Evolutionary conservation across 2,113 vertebrate species (phyloP), one percentile per base, ranked within the genome.

Genomic region (Anguilla rostrata): DNA sequence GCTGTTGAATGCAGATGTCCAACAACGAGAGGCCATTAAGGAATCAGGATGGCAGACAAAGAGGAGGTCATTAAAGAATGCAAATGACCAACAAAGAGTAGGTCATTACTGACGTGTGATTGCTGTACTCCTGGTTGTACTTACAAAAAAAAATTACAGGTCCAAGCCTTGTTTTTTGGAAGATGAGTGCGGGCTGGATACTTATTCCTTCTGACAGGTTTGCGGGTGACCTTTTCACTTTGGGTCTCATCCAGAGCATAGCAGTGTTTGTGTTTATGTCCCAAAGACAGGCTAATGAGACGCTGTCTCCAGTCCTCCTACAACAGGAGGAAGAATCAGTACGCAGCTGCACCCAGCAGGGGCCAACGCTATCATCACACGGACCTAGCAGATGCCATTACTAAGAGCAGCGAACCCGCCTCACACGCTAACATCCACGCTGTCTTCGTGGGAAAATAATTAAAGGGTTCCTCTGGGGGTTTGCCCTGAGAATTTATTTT

Each of bases 281-380:
- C 89, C 89, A 89, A 90, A 89, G 92, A 90, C 85, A n/a, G 85
- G 88, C 87, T 91, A 91, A 92, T 90, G 88, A 93, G 89, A 86
- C 90, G 63, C 88, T 88, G 89, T 46, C 63, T 89, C 89, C 89
- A 89, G 84, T 86, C 89, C 89, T 88, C 91, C 91, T 90, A 89
- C 88, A 81, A 89, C 89, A 86, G 56, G 90, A 85, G 90, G 88
- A 88, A 90, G 89, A 87, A 86, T 83, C 81, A 86, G 88, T 87
- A 90, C 89, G 87, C 93, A 95, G 93, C 94, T 96, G 94, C 86
- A 90, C 91, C 78, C 94, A 94, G 94, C 86, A 1, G 94, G 94
- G 39, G 71, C 88, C 87, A 88, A 82, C 87, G 92, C n/a, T 26
- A 75, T 34, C 71, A 2, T 34, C 71, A 3, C n/a, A 34, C 71